phyloP scores from a whole-genome alignment of 64 coral and sea anemone species.

The Stichodactyla mertensii region DNA sequence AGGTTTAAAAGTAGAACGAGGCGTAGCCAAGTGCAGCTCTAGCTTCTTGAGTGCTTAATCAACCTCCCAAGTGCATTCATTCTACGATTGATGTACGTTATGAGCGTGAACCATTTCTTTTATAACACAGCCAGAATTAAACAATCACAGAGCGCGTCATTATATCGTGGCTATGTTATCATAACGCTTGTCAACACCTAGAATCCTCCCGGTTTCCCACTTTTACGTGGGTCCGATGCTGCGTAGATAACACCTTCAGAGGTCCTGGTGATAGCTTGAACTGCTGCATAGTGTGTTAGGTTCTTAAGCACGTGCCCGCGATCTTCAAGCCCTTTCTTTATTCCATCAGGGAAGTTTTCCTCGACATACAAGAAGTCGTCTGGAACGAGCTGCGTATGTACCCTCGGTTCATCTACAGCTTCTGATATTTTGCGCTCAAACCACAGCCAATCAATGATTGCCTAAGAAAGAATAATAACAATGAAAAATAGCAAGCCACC shows the following conservation, averaged over 20 bases:
- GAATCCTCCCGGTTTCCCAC: neutral
- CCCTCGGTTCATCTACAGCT: neutral
- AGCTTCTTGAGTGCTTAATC: too few relatives aligned
- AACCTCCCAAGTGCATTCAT: too few relatives aligned
- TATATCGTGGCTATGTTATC: too few relatives aligned
- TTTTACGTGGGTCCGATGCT: neutral
- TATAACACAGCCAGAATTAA: too few relatives aligned
- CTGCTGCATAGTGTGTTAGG: neutral
- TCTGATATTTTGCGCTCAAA: neutral
- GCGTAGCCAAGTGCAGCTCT: too few relatives aligned
- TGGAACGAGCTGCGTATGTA: neutral
- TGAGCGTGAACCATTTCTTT: too few relatives aligned
- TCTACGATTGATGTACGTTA: too few relatives aligned
- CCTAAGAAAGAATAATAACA: neutral
- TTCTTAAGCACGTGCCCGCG: neutral
- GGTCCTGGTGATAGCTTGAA: neutral
- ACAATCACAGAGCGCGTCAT: too few relatives aligned
- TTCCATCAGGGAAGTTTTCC: neutral
- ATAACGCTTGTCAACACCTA: neutral
- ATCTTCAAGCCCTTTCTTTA: neutral
- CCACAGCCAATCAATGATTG: constrained; percentile 20
- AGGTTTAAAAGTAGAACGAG: too few relatives aligned
- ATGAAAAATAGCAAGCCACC: too few relatives aligned
- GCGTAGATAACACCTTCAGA: neutral
- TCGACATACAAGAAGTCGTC: neutral